Percentiles rank a stretch among this genome's conserved stretches.
These are phyloP conservation scores for Ornithoptera alexandrae DNA, from an alignment of 2,888 invertebrate species.

Conservation along the genomic window DNA sequence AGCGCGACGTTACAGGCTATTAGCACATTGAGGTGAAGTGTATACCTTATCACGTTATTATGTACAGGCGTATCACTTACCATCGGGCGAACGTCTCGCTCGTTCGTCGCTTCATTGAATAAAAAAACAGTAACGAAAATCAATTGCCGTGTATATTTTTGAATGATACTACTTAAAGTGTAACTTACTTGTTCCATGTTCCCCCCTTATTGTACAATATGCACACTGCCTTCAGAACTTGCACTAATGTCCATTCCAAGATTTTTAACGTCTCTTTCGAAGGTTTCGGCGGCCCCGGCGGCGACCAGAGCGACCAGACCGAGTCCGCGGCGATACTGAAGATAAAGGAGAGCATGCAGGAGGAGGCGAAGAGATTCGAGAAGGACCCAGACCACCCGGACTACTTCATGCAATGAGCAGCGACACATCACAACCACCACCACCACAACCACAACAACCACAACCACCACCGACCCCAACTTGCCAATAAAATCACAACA, in stretches of 20 bases:
- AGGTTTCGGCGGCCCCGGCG: constrained; percentile 78
- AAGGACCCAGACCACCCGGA: constrained; percentile 98
- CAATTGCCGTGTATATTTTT: too few species aligned
- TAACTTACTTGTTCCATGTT: too few species aligned
- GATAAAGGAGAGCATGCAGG: constrained; percentile 99
- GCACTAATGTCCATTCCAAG: constrained; percentile 10
- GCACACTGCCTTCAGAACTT: neutral
- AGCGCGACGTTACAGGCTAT: too few species aligned
- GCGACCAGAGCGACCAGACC: constrained; percentile 89
- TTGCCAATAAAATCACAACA: constrained; percentile 35
- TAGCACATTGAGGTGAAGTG: too few species aligned
- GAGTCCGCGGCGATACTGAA: constrained; percentile 99
- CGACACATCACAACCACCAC: constrained; percentile 34
- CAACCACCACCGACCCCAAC: constrained; percentile 37
- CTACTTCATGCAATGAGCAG: constrained; percentile 95
- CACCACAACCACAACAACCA: constrained; percentile 25
- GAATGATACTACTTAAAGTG: too few species aligned
- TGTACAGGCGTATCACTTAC: too few species aligned
- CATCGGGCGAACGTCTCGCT: too few species aligned
- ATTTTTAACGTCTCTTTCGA: constrained; percentile 1
- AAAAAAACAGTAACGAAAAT: too few species aligned
- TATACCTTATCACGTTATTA: too few species aligned
- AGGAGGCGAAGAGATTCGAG: constrained; percentile 99
- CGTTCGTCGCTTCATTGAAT: too few species aligned
- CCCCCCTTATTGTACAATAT: neutral